Evolutionary conservation across 2,888 invertebrate species (phyloP), one percentile per base, ranked within the genome.

Genomic region (Deilephila porcellus): DNA sequence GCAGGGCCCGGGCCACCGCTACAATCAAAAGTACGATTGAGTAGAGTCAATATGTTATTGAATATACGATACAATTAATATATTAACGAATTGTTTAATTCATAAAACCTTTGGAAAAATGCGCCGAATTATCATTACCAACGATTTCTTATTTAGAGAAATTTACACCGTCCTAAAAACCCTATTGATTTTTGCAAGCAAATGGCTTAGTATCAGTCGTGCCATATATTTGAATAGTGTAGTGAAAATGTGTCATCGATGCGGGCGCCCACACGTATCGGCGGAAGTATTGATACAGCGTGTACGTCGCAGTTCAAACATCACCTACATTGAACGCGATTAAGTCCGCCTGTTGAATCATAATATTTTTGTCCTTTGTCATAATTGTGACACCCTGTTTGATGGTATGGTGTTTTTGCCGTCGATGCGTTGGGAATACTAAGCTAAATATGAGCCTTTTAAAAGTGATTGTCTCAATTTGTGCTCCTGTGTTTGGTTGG

Each of bases 201-300:
- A 67, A 67, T 52, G 25, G 14, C 25, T 52, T 20, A 20, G 67
- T 67, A 67, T 67, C 52, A 72, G 29, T 52, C n/a, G 60, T 32
- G 60, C 60, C 37, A 34, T 72, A 37, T 60, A 25, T 60, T 71
- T 72, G 56, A 59, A 59, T 71, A 71, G 25, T 56, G 20, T 70
- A 52, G 29, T 64, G 37, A 34, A 64, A 64, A 72, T 56, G 56
- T 45, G 25, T 59, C 56, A 34, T 20, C 34, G 76, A 93, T 94
- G 92, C 93, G 93, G 93, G 93, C 85, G 85, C 93, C 93, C 93
- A 84, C 88, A 92, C 87, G 71, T 77, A 70, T 75, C 85, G 85
- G 81, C 92, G 93, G 93, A 94, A 94, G 92, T 88, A 84, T 85
- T 80, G 84, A 87, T 83, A 85, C 85, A 82, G 88, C 90, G 90